A percentile compares a stretch with the other conserved stretches of the same genome.
Evolutionary conservation across 2,888 invertebrate genomes (phyloP).

Genomic region (Branchipolynoe longqiensis): DNA sequence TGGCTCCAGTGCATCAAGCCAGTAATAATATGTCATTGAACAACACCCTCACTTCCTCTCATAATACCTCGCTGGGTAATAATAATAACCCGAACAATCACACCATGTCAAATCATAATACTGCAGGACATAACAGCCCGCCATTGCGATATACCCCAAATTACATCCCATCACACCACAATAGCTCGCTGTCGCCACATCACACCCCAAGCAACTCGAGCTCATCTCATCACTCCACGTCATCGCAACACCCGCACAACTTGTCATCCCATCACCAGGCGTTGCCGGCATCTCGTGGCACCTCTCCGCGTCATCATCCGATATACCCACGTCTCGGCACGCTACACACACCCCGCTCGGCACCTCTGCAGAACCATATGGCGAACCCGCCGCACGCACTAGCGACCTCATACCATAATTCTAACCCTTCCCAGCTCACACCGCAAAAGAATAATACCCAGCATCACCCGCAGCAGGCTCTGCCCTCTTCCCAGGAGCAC

Average conservation of each 20-base stretch:
- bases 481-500: background rate
- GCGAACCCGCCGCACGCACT: too few species aligned
- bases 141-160: background rate
- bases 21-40: background rate
- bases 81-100: background rate
- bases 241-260: background rate
- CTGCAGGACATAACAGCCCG: background rate
- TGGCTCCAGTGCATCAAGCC: background rate
- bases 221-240: background rate
- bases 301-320: background rate
- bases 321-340: conserved; percentile 10
- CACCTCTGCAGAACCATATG: background rate
- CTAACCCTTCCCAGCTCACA: background rate
- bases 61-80: background rate
- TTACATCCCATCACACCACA: conserved; percentile 75
- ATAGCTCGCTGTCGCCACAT: conserved; percentile 67
- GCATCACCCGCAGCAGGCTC: background rate
- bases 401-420: background rate
- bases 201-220: background rate
- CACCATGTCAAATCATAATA: background rate
- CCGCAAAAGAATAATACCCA: background rate
- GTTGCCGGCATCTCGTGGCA: background rate
- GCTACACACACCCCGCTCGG: background rate
- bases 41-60: background rate
- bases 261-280: background rate